Conservation (phyloP, 2,113 vertebrate genomes). For the Aepyceros melampus region DNA sequence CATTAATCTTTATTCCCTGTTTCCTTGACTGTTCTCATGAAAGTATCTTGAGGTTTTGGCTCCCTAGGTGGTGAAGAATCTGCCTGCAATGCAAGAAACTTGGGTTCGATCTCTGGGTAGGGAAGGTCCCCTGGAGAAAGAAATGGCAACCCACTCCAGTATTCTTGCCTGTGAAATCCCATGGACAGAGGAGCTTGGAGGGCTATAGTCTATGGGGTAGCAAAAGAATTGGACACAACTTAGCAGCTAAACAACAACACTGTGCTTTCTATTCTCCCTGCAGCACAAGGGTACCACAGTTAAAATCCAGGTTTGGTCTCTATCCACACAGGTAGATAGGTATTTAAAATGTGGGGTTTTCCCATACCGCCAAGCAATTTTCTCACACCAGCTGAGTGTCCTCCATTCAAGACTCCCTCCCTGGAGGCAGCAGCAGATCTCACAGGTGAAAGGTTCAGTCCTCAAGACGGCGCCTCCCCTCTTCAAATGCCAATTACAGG, state of each 20-base stretch:
- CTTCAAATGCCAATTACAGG: not conserved
- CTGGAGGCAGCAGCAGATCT: not conserved
- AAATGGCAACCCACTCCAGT: not conserved
- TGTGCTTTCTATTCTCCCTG: not conserved
- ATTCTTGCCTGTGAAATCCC: not conserved
- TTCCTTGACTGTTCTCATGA: not conserved
- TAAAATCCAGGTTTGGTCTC: not conserved
- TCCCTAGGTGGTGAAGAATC: not conserved
- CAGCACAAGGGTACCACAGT: not conserved
- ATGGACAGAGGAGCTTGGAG: not conserved
- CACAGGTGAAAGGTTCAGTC: not conserved
- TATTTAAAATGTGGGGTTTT: not conserved
- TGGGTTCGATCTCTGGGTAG: not conserved
- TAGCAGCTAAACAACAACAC: not conserved
- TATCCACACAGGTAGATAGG: not conserved
- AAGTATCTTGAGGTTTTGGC: not conserved
- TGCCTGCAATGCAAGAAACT: not conserved
- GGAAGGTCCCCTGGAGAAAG: not conserved
- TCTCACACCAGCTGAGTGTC: not conserved
- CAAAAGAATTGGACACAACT: not conserved
- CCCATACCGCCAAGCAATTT: not conserved
- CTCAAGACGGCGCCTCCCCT: not conserved
- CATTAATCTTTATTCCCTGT: not conserved
- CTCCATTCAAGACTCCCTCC: not conserved
- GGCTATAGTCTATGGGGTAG: not conserved